phyloP scores from a whole-genome alignment of 23 tunicate genomes.

The Phallusia fumigata region DNA sequence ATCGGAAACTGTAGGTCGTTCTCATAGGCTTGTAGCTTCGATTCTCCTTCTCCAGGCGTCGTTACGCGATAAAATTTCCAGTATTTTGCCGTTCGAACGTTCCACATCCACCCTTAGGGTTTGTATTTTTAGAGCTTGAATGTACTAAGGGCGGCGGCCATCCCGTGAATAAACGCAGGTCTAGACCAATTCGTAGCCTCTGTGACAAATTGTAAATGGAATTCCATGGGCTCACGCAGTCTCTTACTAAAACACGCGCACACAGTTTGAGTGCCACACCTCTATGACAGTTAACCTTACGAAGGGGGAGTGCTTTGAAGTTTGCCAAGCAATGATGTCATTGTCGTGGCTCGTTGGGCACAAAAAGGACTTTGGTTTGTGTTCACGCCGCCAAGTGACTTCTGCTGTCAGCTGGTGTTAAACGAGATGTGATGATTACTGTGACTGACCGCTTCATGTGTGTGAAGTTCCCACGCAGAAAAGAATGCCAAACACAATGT shows the following conservation, averaged over 20 bases:
- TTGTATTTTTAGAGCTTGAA: no score
- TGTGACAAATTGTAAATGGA: background rate
- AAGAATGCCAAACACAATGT: no score
- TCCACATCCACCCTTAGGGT: no score
- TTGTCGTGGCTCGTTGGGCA: background rate
- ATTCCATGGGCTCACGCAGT: background rate
- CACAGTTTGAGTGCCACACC: no score
- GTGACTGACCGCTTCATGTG: no score
- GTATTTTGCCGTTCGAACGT: background rate
- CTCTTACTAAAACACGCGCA: no score
- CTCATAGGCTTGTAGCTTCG: background rate
- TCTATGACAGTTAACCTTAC: no score
- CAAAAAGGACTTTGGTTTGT: background rate
- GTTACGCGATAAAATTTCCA: background rate
- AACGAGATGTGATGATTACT: background rate
- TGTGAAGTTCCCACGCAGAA: no score
- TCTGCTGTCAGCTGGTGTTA: background rate
- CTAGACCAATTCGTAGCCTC: background rate
- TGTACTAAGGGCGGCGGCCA: no score
- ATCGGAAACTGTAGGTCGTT: background rate
- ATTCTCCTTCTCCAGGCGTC: background rate
- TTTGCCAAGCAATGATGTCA: background rate
- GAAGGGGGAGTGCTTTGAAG: no score
- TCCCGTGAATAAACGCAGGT: background rate
- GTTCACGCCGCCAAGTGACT: conserved; percentile 1